Evolutionary conservation across 2,797 vertebrate genomes (phyloP), one percentile per base, ranked within the genome.

Genomic region (Coranthus polyacanthus): DNA sequence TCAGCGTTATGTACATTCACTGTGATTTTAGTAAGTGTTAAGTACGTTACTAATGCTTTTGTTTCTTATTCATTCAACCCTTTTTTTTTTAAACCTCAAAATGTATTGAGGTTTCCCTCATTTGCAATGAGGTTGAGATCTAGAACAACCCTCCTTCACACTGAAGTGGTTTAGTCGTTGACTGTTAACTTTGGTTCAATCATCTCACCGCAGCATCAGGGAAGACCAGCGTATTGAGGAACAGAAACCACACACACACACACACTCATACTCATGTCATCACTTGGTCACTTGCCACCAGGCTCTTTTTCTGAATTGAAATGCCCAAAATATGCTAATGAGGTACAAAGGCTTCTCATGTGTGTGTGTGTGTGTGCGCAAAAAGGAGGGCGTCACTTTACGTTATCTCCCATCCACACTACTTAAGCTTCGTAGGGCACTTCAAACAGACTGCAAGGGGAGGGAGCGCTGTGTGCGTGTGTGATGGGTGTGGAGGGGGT

Each of bases 321-420:
- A 81, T 64, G n/a, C 64, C 53, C 42, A 2, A 66, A 87, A 86
- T 86, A 91, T 91, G 83, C 78, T 78, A 88, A 92, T 89, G 53
- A 81, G 29, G 37, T 29, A 15, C 37, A 24, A 42, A 26, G 38
- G 29, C 51, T 46, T 66, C 37, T 51, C 15, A 1, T 38, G 51
- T 52, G 43, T 43, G 53, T 65, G 18, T 20, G 68, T 24, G 70
- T 47, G 72, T 61, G 65, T 41, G 45, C 15, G 26, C 1, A 16
- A 11, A 52, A 37, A 54, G 53, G 49, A 68, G 55, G 75, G 59
- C 32, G 12, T 71, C 45, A 6, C 68, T 52, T 5, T 15, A 64
- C 29, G 55, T 90, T 92, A 92, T 93, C 91, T 88, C 60, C 46
- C 55, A 58, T 76, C 72, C 84, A 76, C 89, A 89, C 75, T 73